These are phyloP conservation scores for Octomys mimax DNA, from an alignment of 2,797 vertebrate species.

Conservation along the genomic window DNA sequence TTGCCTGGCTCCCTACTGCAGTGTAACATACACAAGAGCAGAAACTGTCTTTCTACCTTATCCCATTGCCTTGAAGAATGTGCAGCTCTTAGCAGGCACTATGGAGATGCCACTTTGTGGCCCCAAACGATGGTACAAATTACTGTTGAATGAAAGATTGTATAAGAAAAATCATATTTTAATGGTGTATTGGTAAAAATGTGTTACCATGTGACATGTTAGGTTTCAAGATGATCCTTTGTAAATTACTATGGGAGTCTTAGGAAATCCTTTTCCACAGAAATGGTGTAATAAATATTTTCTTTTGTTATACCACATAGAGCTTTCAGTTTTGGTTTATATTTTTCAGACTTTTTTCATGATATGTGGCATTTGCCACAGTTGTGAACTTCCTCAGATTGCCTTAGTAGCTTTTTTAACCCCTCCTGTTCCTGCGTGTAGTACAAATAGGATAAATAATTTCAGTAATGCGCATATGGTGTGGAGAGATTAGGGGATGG, in stretches of 20 bases:
- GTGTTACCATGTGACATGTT: not conserved
- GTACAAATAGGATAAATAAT: not conserved
- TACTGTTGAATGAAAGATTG: not conserved
- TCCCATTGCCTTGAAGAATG: not conserved
- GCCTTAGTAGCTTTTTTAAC: not conserved
- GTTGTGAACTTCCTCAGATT: not conserved
- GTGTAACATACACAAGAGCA: not conserved
- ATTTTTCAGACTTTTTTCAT: not conserved
- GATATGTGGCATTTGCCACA: not conserved
- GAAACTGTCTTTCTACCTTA: not conserved
- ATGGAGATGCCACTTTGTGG: not conserved
- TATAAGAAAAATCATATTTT: not conserved
- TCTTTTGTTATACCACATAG: not conserved
- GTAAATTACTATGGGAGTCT: not conserved
- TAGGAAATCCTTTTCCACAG: not conserved
- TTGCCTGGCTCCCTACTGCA: not conserved
- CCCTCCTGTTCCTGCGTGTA: not conserved
- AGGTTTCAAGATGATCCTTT: not conserved
- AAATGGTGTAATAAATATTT: not conserved
- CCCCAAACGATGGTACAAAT: not conserved
- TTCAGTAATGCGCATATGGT: rapidly evolving
- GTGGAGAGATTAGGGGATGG: not conserved
- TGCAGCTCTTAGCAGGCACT: not conserved
- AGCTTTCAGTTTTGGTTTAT: not conserved
- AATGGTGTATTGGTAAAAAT: not conserved